phyloP scores from a whole-genome alignment of 2,113 vertebrate species.

The Perognathus longimembris region DNA sequence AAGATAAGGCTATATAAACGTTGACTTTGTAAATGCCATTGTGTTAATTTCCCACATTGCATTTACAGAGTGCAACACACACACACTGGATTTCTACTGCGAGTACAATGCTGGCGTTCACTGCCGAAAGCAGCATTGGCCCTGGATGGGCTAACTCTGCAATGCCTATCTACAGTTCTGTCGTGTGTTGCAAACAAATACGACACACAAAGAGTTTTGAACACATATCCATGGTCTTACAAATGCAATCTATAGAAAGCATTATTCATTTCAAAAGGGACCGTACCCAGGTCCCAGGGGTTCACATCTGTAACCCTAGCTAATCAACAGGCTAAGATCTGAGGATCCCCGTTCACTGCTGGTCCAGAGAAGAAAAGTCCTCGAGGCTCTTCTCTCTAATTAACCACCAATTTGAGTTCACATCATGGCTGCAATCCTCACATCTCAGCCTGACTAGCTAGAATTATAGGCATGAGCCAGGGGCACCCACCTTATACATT shows the following conservation, averaged over 20 bases:
- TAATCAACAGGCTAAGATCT: too few species aligned
- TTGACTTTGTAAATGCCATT: conserved; percentile 54
- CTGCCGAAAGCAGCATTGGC: not conserved
- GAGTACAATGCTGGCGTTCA: conserved; percentile 41
- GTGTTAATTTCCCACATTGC: conserved; percentile 53
- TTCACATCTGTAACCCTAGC: too few species aligned
- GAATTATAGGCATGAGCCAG: too few species aligned
- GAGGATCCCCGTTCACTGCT: too few species aligned
- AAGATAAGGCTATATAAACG: conserved; percentile 6
- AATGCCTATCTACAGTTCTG: not conserved
- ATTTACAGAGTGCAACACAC: conserved; percentile 30
- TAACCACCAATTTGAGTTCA: too few species aligned
- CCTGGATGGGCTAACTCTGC: not conserved
- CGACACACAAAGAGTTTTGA: not conserved
- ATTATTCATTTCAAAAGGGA: not conserved
- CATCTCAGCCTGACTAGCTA: too few species aligned
- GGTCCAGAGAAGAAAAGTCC: too few species aligned
- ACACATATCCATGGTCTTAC: not conserved
- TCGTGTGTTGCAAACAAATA: not conserved
- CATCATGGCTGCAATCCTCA: too few species aligned
- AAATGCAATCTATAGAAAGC: not conserved
- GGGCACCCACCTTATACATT: too few species aligned
- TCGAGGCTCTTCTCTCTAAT: too few species aligned
- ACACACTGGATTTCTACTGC: not conserved
- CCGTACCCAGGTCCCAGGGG: too few species aligned